Conservation (phyloP, 2,113 vertebrate species). For the Rattus norvegicus region DNA sequence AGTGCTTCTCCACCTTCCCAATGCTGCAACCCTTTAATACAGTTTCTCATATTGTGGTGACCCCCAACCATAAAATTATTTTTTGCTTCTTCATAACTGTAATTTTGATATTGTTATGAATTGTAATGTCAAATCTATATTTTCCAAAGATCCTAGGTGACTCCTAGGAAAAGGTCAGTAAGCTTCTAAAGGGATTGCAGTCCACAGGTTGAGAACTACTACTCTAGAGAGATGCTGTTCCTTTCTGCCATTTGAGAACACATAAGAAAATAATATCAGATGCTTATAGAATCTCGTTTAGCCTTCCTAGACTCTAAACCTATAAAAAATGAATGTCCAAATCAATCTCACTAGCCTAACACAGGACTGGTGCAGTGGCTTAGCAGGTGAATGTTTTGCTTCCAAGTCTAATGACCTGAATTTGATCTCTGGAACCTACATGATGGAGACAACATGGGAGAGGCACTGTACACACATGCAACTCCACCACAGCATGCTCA, state of each 20-base stretch:
- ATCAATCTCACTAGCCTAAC: not conserved
- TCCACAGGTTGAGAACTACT: not conserved
- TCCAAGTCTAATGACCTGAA: not conserved
- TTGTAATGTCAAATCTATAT: not conserved
- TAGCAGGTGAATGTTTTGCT: not conserved
- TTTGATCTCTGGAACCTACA: not conserved
- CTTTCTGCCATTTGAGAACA: not conserved
- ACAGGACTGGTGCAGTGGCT: not conserved
- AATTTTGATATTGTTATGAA: not conserved
- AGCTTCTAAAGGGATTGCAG: not conserved
- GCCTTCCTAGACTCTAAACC: not conserved
- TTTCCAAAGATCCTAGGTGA: not conserved
- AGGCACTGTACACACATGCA: not conserved
- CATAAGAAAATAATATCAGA: not conserved
- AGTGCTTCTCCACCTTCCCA: not conserved
- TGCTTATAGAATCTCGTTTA: not conserved
- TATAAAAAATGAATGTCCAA: not conserved
- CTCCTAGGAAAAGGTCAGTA: not conserved
- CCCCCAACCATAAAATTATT: not conserved
- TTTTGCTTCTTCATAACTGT: not conserved
- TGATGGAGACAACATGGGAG: not conserved
- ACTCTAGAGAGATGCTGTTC: not conserved
- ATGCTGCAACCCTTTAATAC: not conserved
- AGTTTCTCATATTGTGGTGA: not conserved
- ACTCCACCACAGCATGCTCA: not conserved